A percentile compares a stretch with the other conserved stretches of the same genome.
These are phyloP conservation scores for Lasioglossum villosulum DNA, from an alignment of 2,888 invertebrate genomes.

Conservation along the genomic window DNA sequence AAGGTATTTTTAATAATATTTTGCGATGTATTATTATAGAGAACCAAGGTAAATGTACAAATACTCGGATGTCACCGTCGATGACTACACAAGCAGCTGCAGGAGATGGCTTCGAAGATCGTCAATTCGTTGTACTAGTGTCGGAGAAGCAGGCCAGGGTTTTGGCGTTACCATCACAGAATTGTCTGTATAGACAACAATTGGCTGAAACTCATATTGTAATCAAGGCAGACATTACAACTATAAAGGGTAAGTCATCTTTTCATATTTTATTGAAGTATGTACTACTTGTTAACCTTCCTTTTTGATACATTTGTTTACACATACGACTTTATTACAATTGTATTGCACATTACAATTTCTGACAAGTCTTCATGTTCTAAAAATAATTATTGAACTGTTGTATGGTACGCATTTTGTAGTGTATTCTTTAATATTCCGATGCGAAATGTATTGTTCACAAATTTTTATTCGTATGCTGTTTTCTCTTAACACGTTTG, in stretches of 20 bases:
- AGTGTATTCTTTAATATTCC: too few species aligned
- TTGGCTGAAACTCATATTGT: conserved; percentile 97
- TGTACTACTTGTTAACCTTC: not conserved
- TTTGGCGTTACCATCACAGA: conserved; percentile 97
- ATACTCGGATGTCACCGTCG: conserved; percentile 92
- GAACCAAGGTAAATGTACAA: conserved; percentile 84
- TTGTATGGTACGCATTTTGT: too few species aligned
- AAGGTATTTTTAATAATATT: not conserved
- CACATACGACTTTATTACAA: not conserved
- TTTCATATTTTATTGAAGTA: not conserved
- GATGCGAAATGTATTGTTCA: too few species aligned
- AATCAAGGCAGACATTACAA: conserved; percentile 96
- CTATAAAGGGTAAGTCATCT: conserved; percentile 91
- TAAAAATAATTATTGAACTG: too few species aligned
- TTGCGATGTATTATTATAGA: conserved; percentile 66
- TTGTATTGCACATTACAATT: too few species aligned
- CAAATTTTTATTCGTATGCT: too few species aligned
- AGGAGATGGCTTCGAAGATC: conserved; percentile 88
- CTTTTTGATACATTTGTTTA: not conserved
- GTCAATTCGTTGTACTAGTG: conserved; percentile 96
- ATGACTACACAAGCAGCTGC: conserved; percentile 85
- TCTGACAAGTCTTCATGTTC: too few species aligned
- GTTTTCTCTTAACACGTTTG: too few species aligned
- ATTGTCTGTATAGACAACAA: conserved; percentile 96
- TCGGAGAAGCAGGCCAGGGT: conserved; percentile 98